phyloP scores from a whole-genome alignment of 2,888 invertebrate species.

The Trichopoda pennipes region DNA sequence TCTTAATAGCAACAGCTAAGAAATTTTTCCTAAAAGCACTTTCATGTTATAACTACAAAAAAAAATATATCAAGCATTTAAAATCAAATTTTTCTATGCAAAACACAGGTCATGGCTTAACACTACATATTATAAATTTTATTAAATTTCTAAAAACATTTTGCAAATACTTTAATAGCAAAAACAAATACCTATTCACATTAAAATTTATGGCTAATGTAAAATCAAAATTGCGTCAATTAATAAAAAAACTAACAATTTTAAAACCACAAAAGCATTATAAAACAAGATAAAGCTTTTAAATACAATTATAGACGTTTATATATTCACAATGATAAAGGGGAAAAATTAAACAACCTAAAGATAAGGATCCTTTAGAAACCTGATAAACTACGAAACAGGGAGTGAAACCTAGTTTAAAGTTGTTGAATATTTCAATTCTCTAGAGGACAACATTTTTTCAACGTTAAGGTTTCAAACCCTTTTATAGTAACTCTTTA shows the following conservation, averaged over 20 bases:
- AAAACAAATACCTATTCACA: not conserved
- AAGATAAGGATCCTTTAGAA: conserved; percentile 24
- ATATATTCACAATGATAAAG: not conserved
- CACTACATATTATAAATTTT: not conserved
- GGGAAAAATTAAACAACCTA: not conserved
- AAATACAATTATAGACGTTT: not conserved
- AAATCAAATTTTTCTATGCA: too few species aligned
- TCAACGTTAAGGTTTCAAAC: not conserved
- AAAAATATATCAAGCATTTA: too few species aligned
- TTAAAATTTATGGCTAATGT: not conserved
- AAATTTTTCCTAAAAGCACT: too few species aligned
- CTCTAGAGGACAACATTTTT: not conserved
- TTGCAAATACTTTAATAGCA: not conserved
- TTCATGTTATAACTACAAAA: too few species aligned
- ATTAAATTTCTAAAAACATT: conserved; percentile 3
- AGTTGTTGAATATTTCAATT: not conserved
- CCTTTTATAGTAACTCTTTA: conserved; percentile 8
- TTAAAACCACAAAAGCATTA: conserved; percentile 1
- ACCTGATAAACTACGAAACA: not conserved
- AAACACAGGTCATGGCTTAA: too few species aligned
- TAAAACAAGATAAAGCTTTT: conserved; percentile 47
- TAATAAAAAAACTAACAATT: not conserved
- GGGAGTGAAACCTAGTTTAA: not conserved
- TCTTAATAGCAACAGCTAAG: too few species aligned
- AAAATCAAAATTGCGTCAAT: not conserved